A percentile compares a stretch with the other conserved stretches of the same genome.
phyloP scores from a whole-genome alignment of 2,888 invertebrate species.

The Epistrophella euchroma region DNA sequence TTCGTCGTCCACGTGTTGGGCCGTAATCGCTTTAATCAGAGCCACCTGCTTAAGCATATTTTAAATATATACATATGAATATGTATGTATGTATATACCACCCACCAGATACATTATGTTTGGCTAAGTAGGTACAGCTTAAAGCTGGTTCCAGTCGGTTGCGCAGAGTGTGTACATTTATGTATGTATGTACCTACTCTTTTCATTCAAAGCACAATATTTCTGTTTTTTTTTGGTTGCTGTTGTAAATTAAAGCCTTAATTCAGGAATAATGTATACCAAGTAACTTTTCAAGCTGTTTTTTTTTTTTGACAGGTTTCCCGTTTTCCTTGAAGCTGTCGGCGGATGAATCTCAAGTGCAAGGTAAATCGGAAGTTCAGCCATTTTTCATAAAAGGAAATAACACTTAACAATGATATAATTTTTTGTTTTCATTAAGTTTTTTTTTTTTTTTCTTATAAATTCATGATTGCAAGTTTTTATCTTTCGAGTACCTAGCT shows the following conservation, averaged over 20 bases:
- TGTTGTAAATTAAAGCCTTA: neutral
- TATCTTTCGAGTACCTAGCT: neutral
- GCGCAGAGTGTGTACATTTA: neutral
- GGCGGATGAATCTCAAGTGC: slow-evolving; percentile 49
- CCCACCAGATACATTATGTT: neutral
- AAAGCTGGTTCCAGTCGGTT: slow-evolving; percentile 15
- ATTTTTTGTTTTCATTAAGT: neutral
- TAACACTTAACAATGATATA: slow-evolving; percentile 1
- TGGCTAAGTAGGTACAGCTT: neutral
- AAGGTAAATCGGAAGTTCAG: slow-evolving; percentile 62
- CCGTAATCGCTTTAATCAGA: slow-evolving; percentile 9
- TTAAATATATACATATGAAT: slow-evolving; percentile 3
- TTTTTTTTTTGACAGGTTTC: slow-evolving; percentile 49
- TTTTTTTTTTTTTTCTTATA: neutral
- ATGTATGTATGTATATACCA: too few species aligned
- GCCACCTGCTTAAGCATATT: slow-evolving; percentile 22
- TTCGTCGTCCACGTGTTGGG: slow-evolving; percentile 12
- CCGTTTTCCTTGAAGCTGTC: slow-evolving; percentile 52
- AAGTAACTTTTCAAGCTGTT: neutral
- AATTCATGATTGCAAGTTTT: neutral
- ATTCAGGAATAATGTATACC: neutral
- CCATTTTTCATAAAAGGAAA: slow-evolving; percentile 54
- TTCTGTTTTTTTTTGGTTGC: neutral
- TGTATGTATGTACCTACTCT: neutral
- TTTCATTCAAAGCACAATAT: slow-evolving; percentile 1